These are phyloP conservation scores for Perccottus glenii DNA, from an alignment of 2,113 vertebrate genomes.

Conservation along the genomic window DNA sequence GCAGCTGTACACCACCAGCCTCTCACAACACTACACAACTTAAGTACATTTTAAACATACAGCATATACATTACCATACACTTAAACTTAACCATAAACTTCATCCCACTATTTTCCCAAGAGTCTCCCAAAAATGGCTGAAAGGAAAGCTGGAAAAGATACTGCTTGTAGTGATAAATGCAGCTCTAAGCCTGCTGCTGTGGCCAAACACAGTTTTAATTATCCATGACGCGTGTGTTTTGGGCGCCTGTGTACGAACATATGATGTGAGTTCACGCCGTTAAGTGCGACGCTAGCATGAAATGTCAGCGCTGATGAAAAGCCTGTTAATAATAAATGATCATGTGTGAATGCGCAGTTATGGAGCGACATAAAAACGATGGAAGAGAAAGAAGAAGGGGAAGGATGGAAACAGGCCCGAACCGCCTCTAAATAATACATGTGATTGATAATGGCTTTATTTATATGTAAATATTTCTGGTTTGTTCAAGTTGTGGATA, in stretches of 20 bases:
- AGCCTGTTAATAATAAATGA: constrained; percentile 63
- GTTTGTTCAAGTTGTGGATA: constrained; percentile 27
- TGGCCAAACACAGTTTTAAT: constrained; percentile 54
- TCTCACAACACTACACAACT: too few species aligned
- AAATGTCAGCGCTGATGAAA: constrained; percentile 57
- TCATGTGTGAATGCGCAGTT: constrained; percentile 2
- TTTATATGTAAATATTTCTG: constrained; percentile 49
- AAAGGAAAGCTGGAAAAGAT: too few species aligned
- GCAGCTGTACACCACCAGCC: too few species aligned
- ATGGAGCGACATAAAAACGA: neutral
- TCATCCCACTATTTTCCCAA: too few species aligned
- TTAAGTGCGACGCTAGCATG: constrained; percentile 22
- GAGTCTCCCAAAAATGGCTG: too few species aligned
- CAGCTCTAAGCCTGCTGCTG: constrained; percentile 32
- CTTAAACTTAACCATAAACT: too few species aligned
- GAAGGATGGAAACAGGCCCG: too few species aligned
- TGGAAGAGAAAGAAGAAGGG: constrained; percentile 7
- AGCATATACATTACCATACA: too few species aligned
- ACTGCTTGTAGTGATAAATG: constrained; percentile 33
- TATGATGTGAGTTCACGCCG: constrained; percentile 29
- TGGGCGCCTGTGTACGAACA: constrained; percentile 14
- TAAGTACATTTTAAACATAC: too few species aligned
- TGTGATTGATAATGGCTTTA: constrained; percentile 41
- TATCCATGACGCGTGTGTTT: constrained; percentile 46
- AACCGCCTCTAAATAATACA: constrained; percentile 49